Percentiles rank a stretch among this genome's conserved stretches.
Conservation (phyloP, 37 sponge, comb jelly and placozoan genomes). For the Beroe ovata region DNA sequence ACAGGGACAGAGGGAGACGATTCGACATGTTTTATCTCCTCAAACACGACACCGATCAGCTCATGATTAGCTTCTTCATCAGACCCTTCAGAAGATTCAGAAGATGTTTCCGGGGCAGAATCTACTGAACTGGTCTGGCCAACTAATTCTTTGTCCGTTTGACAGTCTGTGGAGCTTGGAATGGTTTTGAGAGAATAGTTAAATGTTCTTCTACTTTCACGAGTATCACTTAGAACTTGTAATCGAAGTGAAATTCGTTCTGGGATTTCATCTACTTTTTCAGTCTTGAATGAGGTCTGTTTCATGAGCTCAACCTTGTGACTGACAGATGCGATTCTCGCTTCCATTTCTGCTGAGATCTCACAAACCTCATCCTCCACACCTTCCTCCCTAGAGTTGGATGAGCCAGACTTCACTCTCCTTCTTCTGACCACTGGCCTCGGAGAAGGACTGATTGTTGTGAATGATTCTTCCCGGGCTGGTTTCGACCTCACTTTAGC, state of each 20-base stretch:
- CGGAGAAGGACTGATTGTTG: background rate
- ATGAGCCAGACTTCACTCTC: background rate
- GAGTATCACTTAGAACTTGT: background rate
- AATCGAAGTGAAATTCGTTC: background rate
- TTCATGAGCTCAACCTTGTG: background rate
- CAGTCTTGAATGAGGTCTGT: background rate
- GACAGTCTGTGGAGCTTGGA: background rate
- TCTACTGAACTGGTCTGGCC: too few relatives aligned
- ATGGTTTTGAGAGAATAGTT: background rate
- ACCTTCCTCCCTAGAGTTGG: background rate
- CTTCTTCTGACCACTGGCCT: background rate
- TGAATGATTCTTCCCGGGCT: background rate
- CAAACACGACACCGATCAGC: too few relatives aligned
- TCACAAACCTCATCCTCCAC: conserved; percentile 44
- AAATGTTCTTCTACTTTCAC: background rate
- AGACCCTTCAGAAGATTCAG: too few relatives aligned
- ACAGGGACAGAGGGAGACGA: too few relatives aligned
- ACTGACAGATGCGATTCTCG: background rate
- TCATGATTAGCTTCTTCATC: too few relatives aligned
- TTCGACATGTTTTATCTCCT: too few relatives aligned
- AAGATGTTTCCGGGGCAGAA: too few relatives aligned
- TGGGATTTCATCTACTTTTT: background rate
- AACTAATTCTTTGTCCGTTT: too few relatives aligned
- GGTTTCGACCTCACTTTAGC: background rate
- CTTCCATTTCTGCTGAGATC: conserved; percentile 26